Conservation (phyloP, 2,888 invertebrate genomes). For the Pristionchus arcanus region DNA sequence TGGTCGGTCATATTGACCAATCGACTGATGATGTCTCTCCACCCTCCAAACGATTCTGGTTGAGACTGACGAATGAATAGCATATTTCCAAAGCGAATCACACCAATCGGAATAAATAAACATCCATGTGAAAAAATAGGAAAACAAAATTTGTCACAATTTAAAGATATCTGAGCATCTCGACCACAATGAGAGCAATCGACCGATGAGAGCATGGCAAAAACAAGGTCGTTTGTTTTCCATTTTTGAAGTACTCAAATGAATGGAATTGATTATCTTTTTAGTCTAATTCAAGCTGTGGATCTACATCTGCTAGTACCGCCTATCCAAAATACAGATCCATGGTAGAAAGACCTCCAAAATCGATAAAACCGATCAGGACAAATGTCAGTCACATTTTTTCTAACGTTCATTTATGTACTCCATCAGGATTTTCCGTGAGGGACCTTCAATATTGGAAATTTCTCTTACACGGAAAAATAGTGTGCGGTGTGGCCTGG, state of each 20-base stretch:
- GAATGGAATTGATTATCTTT: not conserved
- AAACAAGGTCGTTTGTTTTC: not conserved
- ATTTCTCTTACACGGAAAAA: too few species aligned
- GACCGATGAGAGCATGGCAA: not conserved
- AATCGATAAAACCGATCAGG: conserved; percentile 13
- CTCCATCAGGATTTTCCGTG: conserved; percentile 3
- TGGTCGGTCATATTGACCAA: conserved; percentile 21
- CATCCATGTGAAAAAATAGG: not conserved
- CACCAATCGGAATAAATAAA: not conserved
- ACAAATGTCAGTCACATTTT: not conserved
- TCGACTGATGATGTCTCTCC: not conserved
- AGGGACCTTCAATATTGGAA: not conserved
- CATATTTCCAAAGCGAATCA: not conserved
- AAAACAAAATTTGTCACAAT: not conserved
- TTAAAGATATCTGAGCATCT: not conserved
- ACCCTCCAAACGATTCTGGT: not conserved
- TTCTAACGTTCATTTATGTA: not conserved
- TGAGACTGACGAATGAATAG: not conserved
- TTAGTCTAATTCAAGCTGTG: too few species aligned
- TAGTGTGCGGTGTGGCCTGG: not conserved
- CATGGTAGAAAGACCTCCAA: not conserved
- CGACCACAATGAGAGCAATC: not conserved
- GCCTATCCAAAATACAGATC: not conserved
- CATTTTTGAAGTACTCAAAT: not conserved
- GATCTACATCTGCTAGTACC: not conserved